A percentile compares a stretch with the other conserved stretches of the same genome.
These are phyloP conservation scores for Sicus ferrugineus DNA, from an alignment of 2,888 invertebrate genomes.

Conservation along the genomic window DNA sequence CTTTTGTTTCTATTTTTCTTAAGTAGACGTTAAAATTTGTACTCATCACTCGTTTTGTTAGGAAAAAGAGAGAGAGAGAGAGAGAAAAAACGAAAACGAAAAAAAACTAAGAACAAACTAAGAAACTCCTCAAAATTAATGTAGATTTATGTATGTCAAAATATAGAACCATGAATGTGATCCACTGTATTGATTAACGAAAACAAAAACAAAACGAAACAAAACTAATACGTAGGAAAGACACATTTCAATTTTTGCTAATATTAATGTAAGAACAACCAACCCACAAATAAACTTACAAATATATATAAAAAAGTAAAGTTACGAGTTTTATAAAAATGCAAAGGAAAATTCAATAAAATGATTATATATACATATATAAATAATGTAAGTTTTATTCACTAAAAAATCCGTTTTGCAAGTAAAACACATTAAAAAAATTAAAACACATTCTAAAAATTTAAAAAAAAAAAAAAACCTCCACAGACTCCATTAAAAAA, in stretches of 20 bases:
- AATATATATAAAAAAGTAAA: slow-evolving; percentile 14
- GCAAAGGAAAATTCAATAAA: slow-evolving; percentile 27
- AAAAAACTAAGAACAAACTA: slow-evolving; percentile 4
- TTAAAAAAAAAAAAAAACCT: too few relatives aligned
- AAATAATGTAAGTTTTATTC: not conserved
- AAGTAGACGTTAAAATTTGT: slow-evolving; percentile 4
- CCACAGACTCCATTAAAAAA: too few relatives aligned
- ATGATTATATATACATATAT: not conserved
- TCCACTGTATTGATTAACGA: slow-evolving; percentile 53
- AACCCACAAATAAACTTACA: slow-evolving; percentile 37
- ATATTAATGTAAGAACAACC: slow-evolving; percentile 40
- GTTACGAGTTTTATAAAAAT: slow-evolving; percentile 39
- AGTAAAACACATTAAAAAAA: too few relatives aligned
- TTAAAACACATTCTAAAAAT: too few relatives aligned
- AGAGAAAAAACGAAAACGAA: slow-evolving; percentile 19
- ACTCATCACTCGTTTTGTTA: slow-evolving; percentile 24
- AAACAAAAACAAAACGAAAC: slow-evolving; percentile 36
- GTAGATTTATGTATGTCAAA: slow-evolving; percentile 35
- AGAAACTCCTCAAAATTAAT: slow-evolving; percentile 42
- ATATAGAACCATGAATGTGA: slow-evolving; percentile 61
- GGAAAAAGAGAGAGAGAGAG: slow-evolving; percentile 39
- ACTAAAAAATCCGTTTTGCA: too few relatives aligned
- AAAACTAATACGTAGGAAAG: slow-evolving; percentile 41
- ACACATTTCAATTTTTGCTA: slow-evolving; percentile 45
- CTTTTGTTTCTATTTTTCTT: not conserved